A percentile compares a stretch with the other conserved stretches of the same genome.
phyloP scores from a whole-genome alignment of 2,888 invertebrate genomes.

The Pyrrhosoma nymphula region DNA sequence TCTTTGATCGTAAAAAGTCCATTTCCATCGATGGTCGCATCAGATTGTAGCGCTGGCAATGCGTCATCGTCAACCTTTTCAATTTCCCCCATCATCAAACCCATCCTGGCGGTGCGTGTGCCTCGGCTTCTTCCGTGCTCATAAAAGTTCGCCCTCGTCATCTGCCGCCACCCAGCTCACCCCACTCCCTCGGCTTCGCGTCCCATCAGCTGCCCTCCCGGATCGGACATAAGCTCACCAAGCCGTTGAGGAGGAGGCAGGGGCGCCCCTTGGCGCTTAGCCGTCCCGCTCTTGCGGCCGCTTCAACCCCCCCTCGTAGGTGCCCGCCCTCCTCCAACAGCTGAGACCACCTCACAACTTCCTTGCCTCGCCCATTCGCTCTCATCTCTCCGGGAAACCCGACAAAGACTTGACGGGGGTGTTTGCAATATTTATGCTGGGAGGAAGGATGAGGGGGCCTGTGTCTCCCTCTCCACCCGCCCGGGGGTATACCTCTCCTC shows the following conservation, averaged over 20 bases:
- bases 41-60: background rate
- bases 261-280: background rate
- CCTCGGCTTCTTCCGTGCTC: slow-evolving; percentile 2
- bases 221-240: background rate
- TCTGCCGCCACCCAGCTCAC: background rate
- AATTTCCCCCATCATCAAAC: background rate
- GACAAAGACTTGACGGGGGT: slow-evolving; percentile 58
- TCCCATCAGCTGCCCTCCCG: background rate
- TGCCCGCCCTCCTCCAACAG: background rate
- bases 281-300: no score
- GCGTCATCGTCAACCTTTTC: background rate
- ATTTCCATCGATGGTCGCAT: background rate
- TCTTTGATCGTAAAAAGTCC: background rate
- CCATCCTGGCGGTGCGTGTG: no score
- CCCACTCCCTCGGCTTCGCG: background rate
- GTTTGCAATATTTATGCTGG: slow-evolving; percentile 43
- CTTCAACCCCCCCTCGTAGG: no score
- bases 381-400: background rate
- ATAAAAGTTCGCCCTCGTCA: background rate
- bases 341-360: no score
- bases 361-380: background rate
- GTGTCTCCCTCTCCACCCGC: background rate
- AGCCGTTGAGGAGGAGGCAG: background rate
- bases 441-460: background rate
- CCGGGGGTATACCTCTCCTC: background rate